Evolutionary conservation across 1,140 invertebrate species (phyloP).

Genomic region (Trachelipus rathkii): DNA sequence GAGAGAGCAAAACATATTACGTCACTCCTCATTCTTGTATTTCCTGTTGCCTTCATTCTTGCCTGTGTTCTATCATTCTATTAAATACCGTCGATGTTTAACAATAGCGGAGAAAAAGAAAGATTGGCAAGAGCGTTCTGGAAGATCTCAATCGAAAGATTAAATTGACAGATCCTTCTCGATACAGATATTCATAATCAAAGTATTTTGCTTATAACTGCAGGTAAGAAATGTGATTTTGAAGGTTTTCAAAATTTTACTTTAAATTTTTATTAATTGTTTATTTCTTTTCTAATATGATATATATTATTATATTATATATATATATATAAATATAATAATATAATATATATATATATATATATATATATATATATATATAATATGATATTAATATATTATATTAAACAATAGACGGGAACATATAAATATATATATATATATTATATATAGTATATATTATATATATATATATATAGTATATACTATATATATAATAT

Average conservation of each 20-base stretch:
- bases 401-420: too few relatives aligned
- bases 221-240: neutral
- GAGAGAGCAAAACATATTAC: neutral
- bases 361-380: neutral
- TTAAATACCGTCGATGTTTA: too few relatives aligned
- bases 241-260: neutral
- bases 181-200: constrained; percentile 4
- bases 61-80: neutral
- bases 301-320: neutral
- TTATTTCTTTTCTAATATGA: neutral
- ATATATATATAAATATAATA: neutral
- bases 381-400: too few relatives aligned
- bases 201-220: neutral
- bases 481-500: too few relatives aligned
- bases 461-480: too few relatives aligned
- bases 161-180: neutral
- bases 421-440: too few relatives aligned
- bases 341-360: constrained; percentile 4
- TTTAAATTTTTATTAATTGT: neutral
- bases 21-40: neutral
- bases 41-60: neutral
- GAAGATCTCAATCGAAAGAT: neutral
- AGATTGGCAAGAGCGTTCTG: neutral
- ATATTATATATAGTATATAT: too few relatives aligned
- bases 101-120: neutral